Base-by-base conservation (phyloP, 2,888 invertebrate species). In the Epinotia bilunana region DNA sequence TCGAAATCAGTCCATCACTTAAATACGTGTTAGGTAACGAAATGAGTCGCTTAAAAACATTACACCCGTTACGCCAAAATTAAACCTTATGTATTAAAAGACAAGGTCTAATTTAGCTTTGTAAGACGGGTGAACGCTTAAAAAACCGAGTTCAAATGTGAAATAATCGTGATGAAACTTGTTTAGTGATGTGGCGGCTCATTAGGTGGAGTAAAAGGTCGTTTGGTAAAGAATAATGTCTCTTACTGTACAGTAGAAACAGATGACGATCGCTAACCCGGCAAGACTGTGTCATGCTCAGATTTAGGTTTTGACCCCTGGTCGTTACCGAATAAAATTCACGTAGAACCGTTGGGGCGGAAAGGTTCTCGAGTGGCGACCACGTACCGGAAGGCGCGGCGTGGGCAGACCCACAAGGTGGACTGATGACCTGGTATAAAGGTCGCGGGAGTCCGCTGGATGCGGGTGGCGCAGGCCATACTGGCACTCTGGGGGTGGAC, bases 11-110 rank as follows among this genome's bases (percentile, higher is more conserved):
- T 67, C 61, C 72, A 75, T 75, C 61, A 71, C 49, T 63, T 18
- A n/a, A n/a, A n/a, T n/a, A 46, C 58, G 16, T 20, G 70, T 74
- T 75, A 67, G 67, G 71, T 67, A 75, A 75, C 75, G 23, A 55
- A 65, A 71, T 53, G 60, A 39, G 46, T 23, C 20, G 18, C 39
- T 23, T 23, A 58, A 58, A 39, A 58, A 23, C 3, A 3, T 23
- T 13, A 58, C n/a, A 23, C 16, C 28, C 12, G 33, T 5, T 13
- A 0, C 3, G 9, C 46, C 3, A n/a, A 39, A 60, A 23, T 60
- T 46, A 20, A 11, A 43, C 46, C 58, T 43, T 69, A 49, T 46
- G 11, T n/a, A 11, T 60, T 60, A 12, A 3, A 28, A 13, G n/a
- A 43, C 46, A 69, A 57, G 55, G 69, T 60, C 43, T 69, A 43